These are phyloP conservation scores for Diplolepis rosae DNA, from an alignment of 2,888 invertebrate genomes.

Conservation along the genomic window DNA sequence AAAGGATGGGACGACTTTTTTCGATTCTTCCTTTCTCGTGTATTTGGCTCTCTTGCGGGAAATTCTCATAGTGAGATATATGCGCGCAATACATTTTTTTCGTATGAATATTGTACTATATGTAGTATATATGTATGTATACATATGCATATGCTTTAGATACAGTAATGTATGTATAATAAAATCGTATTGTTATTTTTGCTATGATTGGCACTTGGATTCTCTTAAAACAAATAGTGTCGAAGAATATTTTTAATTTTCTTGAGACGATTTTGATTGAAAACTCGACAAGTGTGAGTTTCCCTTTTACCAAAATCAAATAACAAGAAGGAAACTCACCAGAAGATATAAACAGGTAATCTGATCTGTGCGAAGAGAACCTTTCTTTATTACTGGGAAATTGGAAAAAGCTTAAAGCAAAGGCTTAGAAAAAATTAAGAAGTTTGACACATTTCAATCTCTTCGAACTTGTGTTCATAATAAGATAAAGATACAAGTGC, in stretches of 20 bases:
- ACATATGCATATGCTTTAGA: not conserved
- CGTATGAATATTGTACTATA: not conserved
- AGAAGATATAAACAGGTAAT: not conserved
- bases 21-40: conserved; percentile 2
- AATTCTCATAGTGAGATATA: not conserved
- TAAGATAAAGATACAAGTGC: conserved; percentile 5
- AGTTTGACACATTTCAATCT: not conserved
- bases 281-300: not conserved
- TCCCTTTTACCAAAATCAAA: not conserved
- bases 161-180: conserved; percentile 40
- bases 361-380: not conserved
- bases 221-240: conserved; percentile 36
- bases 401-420: not conserved
- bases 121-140: not conserved
- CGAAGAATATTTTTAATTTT: not conserved
- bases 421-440: not conserved
- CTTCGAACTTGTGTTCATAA: not conserved
- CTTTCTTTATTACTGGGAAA: not conserved
- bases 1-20: not conserved
- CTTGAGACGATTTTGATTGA: not conserved
- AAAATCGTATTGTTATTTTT: conserved; percentile 55
- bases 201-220: conserved; percentile 67
- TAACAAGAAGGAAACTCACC: conserved; percentile 8
- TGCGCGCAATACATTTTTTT: not conserved
- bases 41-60: not conserved